Evolutionary conservation across 2,113 vertebrate species (phyloP).

Genomic region (Hipposideros armiger): DNA sequence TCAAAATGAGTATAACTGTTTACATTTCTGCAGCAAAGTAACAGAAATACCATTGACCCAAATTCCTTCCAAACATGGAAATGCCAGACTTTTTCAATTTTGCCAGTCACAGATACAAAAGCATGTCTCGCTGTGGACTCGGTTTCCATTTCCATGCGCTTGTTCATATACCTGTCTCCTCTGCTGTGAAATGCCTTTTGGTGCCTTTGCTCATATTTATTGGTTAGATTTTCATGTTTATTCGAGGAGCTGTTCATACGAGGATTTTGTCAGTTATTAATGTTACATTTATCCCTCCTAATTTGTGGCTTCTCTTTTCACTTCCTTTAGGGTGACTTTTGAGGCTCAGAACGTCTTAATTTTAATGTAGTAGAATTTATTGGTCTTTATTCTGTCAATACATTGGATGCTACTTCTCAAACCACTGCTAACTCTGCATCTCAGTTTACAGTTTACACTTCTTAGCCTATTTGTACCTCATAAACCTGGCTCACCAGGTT

Average conservation of each 20-base stretch:
- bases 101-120: too few relatives aligned
- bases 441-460: background rate
- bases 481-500: background rate
- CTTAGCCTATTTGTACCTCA: background rate
- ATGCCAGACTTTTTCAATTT: background rate
- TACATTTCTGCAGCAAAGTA: background rate
- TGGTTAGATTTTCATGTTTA: background rate
- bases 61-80: background rate
- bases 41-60: background rate
- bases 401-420: background rate
- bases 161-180: background rate
- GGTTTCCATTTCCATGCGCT: background rate
- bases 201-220: background rate
- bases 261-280: background rate
- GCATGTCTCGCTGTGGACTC: background rate
- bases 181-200: background rate
- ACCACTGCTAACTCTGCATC: background rate
- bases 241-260: background rate
- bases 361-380: background rate
- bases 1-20: background rate
- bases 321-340: background rate
- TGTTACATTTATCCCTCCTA: background rate
- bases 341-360: background rate
- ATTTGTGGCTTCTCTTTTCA: background rate
- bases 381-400: background rate